Evolutionary conservation across 2,888 invertebrate genomes (phyloP).

Genomic region (Camponotus fellah): DNA sequence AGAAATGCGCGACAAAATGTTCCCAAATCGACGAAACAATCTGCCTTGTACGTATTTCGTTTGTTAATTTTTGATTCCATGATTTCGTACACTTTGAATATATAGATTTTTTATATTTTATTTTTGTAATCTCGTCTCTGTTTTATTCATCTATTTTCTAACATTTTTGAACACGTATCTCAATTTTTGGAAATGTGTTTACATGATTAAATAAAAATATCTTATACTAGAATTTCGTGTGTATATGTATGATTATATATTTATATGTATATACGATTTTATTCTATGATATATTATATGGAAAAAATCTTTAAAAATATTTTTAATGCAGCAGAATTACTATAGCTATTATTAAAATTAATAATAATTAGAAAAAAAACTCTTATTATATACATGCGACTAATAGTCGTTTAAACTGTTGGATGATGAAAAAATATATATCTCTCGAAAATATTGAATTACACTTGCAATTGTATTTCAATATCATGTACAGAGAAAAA

Average conservation of each 20-base stretch:
- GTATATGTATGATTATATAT: background rate
- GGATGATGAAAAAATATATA: background rate
- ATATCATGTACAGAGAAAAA: no score
- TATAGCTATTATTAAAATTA: background rate
- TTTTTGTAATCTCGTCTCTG: background rate
- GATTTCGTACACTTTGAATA: slow-evolving; percentile 5
- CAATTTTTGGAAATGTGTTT: background rate
- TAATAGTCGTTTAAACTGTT: background rate
- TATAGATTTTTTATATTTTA: background rate
- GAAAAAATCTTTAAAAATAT: background rate
- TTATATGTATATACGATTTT: background rate
- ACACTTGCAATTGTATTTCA: background rate
- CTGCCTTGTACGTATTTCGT: background rate
- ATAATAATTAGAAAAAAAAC: background rate
- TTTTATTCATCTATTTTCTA: background rate
- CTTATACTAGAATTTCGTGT: background rate
- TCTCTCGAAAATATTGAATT: background rate
- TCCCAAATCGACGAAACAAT: background rate
- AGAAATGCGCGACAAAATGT: background rate
- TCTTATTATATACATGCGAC: background rate
- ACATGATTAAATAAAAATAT: background rate
- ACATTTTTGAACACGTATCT: background rate
- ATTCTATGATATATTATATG: background rate
- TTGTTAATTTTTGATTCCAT: slow-evolving; percentile 16
- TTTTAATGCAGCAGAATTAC: background rate